Base-by-base conservation (phyloP, 1,140 invertebrate genomes). In the Bombus waltoni region DNA sequence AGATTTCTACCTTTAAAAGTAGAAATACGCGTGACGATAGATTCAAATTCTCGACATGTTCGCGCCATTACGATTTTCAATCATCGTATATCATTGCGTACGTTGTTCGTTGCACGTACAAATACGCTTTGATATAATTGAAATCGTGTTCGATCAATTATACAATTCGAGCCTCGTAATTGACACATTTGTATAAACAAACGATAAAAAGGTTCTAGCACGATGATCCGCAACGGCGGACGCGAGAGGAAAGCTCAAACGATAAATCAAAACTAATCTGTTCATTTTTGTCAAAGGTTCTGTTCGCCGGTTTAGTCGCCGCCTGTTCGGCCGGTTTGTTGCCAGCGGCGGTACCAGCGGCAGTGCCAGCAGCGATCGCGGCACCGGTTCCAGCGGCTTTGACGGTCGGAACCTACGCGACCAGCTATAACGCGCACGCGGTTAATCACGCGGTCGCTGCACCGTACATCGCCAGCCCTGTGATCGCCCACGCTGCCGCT, bases 391-490 rank as follows among this genome's bases (percentile, higher is more conserved):
- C 96, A 32, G 94, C 96, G 38, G 96, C 96, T 10, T 94, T 95
- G 73, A 95, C 94, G 53, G 93, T 96, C 1, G 96, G 96, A 5
- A 96, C 96, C 1, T 96, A 96, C 76, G 96, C 96, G 28, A 96
- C 94, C 85, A 96, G 96, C 38, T 97, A 96, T 94, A 96, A 96
- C 57, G 96, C 96, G 0, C 96, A 97, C 88, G 94, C 96, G 22
- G 93, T 97, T n/a, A 96, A 96, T 93, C 96, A 97, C 77, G 96
- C 96, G 1, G 93, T 96, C 25, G 96, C 96, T 71, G 94, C 96
- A 3, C 96, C 96, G 8, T 95, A 96, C 35, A 91, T 96, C 6
- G 95, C 96, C 15, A 92, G 93, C 6, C 92, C 94, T 15, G 92
- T 94, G 3, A 88, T 94, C 42, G 92, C 94, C 8, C 93, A 94